These are phyloP conservation scores for Mesitornis unicolor DNA, from an alignment of 2,113 vertebrate genomes.

Conservation along the genomic window DNA sequence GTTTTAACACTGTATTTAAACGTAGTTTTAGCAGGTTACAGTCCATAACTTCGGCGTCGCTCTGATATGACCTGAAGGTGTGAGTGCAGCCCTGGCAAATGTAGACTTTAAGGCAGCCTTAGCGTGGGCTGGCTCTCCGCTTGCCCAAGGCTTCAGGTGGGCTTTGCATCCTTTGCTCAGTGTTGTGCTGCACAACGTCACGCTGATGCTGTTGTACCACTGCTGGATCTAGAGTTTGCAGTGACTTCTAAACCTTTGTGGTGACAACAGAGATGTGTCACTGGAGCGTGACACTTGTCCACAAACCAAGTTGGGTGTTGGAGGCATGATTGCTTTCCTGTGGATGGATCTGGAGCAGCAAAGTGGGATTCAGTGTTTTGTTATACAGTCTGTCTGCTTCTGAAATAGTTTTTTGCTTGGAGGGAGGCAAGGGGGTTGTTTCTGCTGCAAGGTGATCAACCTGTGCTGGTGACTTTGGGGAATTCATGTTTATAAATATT, in stretches of 20 bases:
- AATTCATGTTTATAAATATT: too few relatives aligned
- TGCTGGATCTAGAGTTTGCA: not conserved
- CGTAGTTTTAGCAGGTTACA: not conserved
- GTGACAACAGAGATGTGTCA: not conserved
- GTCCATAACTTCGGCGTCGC: accelerated
- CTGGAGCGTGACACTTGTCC: accelerated
- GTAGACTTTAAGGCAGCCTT: not conserved
- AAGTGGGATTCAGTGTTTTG: not conserved
- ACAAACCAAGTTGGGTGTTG: accelerated
- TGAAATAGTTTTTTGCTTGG: not conserved
- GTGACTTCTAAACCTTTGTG: not conserved
- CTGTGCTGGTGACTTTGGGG: not conserved
- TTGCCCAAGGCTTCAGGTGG: not conserved
- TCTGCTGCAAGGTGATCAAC: not conserved
- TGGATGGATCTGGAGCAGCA: not conserved
- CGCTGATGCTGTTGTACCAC: accelerated
- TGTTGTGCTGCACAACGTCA: accelerated
- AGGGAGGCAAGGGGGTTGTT: not conserved
- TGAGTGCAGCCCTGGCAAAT: not conserved
- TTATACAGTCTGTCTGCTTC: not conserved
- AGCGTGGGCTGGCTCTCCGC: not conserved
- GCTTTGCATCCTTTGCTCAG: not conserved
- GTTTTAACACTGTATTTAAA: not conserved
- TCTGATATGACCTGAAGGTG: not conserved
- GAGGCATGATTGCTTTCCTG: not conserved